Percentiles rank a stretch among this genome's conserved stretches.
Evolutionary conservation across 2,888 invertebrate species (phyloP).

Genomic region (Andrena praecox): DNA sequence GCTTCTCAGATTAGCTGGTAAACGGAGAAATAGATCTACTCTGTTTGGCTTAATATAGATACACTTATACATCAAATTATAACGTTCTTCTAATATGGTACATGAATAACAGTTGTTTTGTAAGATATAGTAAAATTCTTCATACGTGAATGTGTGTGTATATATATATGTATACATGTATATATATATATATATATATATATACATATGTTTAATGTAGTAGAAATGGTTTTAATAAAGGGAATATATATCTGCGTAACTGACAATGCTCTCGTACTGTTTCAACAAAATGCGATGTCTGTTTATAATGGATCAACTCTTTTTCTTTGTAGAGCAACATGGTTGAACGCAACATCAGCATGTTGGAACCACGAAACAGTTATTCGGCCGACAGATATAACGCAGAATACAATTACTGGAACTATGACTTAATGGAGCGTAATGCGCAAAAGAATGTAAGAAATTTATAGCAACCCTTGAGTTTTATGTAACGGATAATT

Average conservation of each 20-base stretch:
- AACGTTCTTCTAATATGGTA: background rate
- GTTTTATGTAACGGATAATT: background rate
- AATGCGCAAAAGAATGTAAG: slow-evolving; percentile 65
- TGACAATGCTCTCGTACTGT: background rate
- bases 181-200: background rate
- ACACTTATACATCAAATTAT: too few species aligned
- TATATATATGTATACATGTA: too few species aligned
- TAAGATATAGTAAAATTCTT: background rate
- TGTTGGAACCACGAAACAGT: slow-evolving; percentile 80
- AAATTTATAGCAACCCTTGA: slow-evolving; percentile 6
- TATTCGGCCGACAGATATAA: slow-evolving; percentile 76
- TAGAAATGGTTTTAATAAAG: background rate
- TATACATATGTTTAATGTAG: background rate
- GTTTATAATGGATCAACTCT: slow-evolving; percentile 20
- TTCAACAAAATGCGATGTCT: background rate
- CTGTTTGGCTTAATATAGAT: background rate
- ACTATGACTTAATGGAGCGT: slow-evolving; percentile 76
- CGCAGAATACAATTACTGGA: slow-evolving; percentile 81
- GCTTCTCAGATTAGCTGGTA: background rate
- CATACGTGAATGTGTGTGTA: too few species aligned
- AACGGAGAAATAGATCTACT: slow-evolving; percentile 1
- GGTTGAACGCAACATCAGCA: slow-evolving; percentile 79
- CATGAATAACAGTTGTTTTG: background rate
- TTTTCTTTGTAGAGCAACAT: slow-evolving; percentile 55
- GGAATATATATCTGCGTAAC: background rate